Percentiles rank a stretch among this genome's conserved stretches.
phyloP scores from a whole-genome alignment of 2,888 invertebrate species.

The Lissonota sp. region DNA sequence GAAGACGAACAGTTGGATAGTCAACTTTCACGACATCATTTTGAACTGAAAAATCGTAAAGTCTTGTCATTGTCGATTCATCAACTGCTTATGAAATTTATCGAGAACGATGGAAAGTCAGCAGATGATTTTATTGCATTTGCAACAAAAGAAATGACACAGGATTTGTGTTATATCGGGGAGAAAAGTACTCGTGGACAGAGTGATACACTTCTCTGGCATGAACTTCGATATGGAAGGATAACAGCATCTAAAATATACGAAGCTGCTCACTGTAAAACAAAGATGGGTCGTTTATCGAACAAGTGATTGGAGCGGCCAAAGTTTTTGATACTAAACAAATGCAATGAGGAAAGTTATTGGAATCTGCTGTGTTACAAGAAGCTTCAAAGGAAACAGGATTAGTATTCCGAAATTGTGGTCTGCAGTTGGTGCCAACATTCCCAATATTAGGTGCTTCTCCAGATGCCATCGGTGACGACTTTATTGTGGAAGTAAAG shows the following conservation, averaged over 20 bases:
- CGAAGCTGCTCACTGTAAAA: slow-evolving; percentile 64
- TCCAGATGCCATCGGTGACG: slow-evolving; percentile 68
- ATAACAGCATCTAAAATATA: slow-evolving; percentile 22
- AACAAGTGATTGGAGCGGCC: slow-evolving; percentile 64
- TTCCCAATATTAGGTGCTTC: slow-evolving; percentile 67
- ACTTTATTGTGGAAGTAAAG: slow-evolving; percentile 72
- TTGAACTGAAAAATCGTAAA: too few relatives aligned
- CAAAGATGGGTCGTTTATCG: slow-evolving; percentile 67
- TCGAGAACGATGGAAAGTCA: too few relatives aligned
- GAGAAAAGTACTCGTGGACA: background rate
- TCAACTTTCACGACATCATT: too few relatives aligned
- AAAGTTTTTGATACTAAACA: slow-evolving; percentile 62
- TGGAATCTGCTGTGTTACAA: slow-evolving; percentile 64
- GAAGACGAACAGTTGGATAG: too few relatives aligned
- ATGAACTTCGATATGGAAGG: background rate
- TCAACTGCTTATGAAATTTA: too few relatives aligned
- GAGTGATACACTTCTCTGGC: background rate
- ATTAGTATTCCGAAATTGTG: background rate
- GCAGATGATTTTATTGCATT: too few relatives aligned
- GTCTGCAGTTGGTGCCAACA: slow-evolving; percentile 38
- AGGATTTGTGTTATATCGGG: background rate
- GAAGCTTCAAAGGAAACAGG: background rate
- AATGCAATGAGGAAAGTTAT: slow-evolving; percentile 68
- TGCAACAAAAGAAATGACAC: background rate
- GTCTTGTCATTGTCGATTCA: too few relatives aligned